Evolutionary conservation across 2,797 vertebrate genomes (phyloP).

Genomic region (Etheostoma nigrum): DNA sequence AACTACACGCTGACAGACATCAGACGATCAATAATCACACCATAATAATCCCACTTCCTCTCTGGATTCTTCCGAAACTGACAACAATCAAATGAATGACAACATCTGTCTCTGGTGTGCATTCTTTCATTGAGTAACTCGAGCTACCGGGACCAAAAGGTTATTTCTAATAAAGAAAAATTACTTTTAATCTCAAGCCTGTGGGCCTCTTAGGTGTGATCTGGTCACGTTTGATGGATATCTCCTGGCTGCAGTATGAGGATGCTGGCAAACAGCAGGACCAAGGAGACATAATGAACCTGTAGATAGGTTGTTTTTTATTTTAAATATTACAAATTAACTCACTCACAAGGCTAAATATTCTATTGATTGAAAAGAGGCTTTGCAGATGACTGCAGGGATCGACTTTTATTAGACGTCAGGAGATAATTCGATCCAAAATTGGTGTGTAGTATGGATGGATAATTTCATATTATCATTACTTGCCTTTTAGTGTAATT

Average conservation of each 20-base stretch:
- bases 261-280: background rate
- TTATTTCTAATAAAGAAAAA: conserved; percentile 49
- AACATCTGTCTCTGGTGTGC: conserved; percentile 24
- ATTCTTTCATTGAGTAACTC: conserved; percentile 33
- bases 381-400: background rate
- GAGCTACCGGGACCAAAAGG: conserved; percentile 8
- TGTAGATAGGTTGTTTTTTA: background rate
- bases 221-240: conserved; percentile 33
- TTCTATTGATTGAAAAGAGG: background rate
- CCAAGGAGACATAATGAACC: background rate
- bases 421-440: background rate
- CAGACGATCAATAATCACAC: conserved; percentile 32
- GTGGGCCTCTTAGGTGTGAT: conserved; percentile 18
- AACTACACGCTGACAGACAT: conserved; percentile 13
- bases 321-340: background rate
- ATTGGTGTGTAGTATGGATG: too few relatives aligned
- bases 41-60: conserved; percentile 27
- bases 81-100: conserved; percentile 42
- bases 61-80: conserved; percentile 17
- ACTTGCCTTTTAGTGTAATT: background rate
- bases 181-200: conserved; percentile 18
- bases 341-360: background rate
- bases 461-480: background rate
- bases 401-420: background rate
- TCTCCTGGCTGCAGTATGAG: background rate